Base-by-base conservation (phyloP, 1,140 invertebrate genomes). In the Streblospio benedicti region DNA sequence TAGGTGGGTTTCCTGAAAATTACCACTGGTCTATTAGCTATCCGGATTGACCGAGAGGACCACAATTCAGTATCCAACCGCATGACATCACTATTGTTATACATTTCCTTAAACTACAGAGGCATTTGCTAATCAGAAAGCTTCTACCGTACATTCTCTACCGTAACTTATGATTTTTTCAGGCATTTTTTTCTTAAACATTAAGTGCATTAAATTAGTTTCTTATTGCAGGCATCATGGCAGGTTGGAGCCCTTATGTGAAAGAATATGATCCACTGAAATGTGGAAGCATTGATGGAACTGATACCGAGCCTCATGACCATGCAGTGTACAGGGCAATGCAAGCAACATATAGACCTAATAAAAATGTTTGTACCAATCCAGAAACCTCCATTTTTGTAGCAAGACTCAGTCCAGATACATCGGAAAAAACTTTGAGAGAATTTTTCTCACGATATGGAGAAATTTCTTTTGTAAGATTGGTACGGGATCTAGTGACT, bases 241-340 rank as follows among this genome's bases (percentile, higher is more conserved):
- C n/a, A n/a, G n/a, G 35, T n/a, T 38, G 35, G 35, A 9, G 9
- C n/a, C 35, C 35, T 9, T 38, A 38, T 38, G 18, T 30, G 4
- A 47, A 59, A n/a, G 53, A 50, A 0, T 78, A 79, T 63, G 67
- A 76, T 60, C 74, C 77, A 1, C 58, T 75, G 43, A 85, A 85
- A 79, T 84, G 84, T 64, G 88, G 88, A 6, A 90, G 88, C 66
- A 90, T 91, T 25, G 89, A 91, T 81, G 85, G 88, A 1, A 92
- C 89, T 20, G 90, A 92, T 72, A 83, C 79, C 4, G 83, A 85
- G 54, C 87, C 90, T 12, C 91, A 93, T 70, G 91, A 93, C 70
- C 83, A 81, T 69, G 90, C 82, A 31, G 82, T 93, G 43, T 71
- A 84, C 30, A 77, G 89, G 67, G 90, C 90, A 2, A 75, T 90